phyloP scores from a whole-genome alignment of 23 tunicate species.

The Trididemnum clinides region DNA sequence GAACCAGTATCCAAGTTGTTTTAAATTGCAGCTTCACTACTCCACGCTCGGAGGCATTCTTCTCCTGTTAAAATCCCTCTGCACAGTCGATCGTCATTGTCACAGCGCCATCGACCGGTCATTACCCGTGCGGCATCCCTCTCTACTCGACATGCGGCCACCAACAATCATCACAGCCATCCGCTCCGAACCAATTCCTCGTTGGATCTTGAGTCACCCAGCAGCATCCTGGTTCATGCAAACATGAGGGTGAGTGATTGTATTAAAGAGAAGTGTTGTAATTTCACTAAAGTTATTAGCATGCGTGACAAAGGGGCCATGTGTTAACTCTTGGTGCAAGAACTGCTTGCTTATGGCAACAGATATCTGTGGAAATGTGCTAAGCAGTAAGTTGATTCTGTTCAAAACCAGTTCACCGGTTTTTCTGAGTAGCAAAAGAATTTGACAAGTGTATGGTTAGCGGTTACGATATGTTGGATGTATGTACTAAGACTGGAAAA shows the following conservation, averaged over 20 bases:
- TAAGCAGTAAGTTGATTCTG: too few relatives aligned
- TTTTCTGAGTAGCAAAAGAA: too few relatives aligned
- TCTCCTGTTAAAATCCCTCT: background rate
- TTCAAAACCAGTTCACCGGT: too few relatives aligned
- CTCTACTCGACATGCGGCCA: constrained; percentile 8
- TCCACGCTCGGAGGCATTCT: background rate
- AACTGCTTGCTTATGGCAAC: too few relatives aligned
- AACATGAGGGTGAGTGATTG: constrained; percentile 81
- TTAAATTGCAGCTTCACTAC: background rate
- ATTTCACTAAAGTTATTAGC: too few relatives aligned
- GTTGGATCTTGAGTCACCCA: constrained; percentile 87
- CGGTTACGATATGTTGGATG: too few relatives aligned
- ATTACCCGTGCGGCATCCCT: constrained; percentile 34
- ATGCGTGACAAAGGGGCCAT: too few relatives aligned
- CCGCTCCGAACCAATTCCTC: background rate
- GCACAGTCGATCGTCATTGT: background rate
- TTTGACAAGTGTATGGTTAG: too few relatives aligned
- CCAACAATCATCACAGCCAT: background rate
- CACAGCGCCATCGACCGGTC: constrained; percentile 37
- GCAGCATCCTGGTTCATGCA: constrained; percentile 76
- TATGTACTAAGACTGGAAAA: too few relatives aligned
- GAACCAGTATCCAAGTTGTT: background rate
- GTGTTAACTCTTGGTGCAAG: too few relatives aligned
- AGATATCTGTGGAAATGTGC: too few relatives aligned
- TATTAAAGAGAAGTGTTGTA: too few relatives aligned